Base-by-base conservation (phyloP, 2,797 vertebrate species). In the Phaenicophaeus curvirostris region DNA sequence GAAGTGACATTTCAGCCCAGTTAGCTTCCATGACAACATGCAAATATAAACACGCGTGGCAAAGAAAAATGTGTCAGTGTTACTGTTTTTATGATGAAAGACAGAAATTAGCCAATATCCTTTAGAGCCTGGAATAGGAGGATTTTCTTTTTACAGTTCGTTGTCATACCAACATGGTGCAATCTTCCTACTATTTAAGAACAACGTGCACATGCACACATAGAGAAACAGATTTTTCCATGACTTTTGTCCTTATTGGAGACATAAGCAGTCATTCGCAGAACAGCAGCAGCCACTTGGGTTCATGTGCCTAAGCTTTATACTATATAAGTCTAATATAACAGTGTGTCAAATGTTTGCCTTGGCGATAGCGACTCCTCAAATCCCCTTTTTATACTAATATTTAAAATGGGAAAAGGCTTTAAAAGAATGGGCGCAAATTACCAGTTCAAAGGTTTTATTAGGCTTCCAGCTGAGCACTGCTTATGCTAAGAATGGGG, bases 351-450 rank as follows among this genome's bases (percentile, higher is more conserved):
- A 93, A 97, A 94, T 97, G 96, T 97, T 98, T 97, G 91, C 94
- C 94, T 97, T 97, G 97, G 97, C 97, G 17, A 48, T 31, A 14
- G 67, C 0, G 18, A 91, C 62, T 78, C 96, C 94, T 97, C 95
- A 96, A 98, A 97, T 97, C 95, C 93, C 97, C 90, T 89, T 94
- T 97, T 96, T 96, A 93, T 85, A 95, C 96, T 92, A 96, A 97
- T 97, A 97, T 97, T 97, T 97, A 82, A 97, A 97, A 96, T 95
- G 97, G 97, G 97, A 85, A 97, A 96, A 96, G 96, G 94, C 81
- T 97, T 97, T 97, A 97, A 97, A 95, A 96, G 96, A 96, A 98
- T 97, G 97, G 96, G 97, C 16, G 73, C 96, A 95, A 98, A 97
- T 98, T 94, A 95, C 96, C 1, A 18, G 84, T 94, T 96, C 96